Conservation (phyloP, 2,113 vertebrate genomes). For the Chaetodon trifascialis region DNA sequence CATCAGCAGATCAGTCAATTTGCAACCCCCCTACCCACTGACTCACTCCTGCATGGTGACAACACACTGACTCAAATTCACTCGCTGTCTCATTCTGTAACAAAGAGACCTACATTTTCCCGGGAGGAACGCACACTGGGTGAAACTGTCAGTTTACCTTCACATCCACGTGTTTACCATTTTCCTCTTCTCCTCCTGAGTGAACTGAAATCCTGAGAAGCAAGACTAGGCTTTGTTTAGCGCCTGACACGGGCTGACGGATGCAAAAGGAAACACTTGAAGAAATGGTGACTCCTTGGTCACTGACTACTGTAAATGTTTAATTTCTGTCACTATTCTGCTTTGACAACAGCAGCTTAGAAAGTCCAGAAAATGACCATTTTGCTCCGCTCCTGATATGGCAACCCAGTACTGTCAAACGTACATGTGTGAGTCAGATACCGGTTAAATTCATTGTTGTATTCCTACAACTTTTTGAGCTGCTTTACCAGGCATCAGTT, state of each 20-base stretch:
- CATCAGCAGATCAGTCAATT: conserved; percentile 51
- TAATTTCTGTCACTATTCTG: neutral
- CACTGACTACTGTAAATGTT: neutral
- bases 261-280: neutral
- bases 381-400: conserved; percentile 19
- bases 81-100: neutral
- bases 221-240: neutral
- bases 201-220: neutral
- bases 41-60: conserved; percentile 59
- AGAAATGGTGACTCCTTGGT: neutral
- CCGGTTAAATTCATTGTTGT: neutral
- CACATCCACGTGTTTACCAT: neutral
- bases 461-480: neutral
- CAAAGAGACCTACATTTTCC: conserved; percentile 4
- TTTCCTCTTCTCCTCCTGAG: neutral
- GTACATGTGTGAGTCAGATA: neutral
- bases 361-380: neutral
- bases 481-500: neutral
- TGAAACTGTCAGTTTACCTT: neutral
- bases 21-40: conserved; percentile 6
- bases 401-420: neutral
- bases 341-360: conserved; percentile 16
- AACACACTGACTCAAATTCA: conserved; percentile 55
- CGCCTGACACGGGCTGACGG: neutral
- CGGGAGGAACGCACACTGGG: neutral